Evolutionary conservation across 1,140 invertebrate species (phyloP).

Genomic region (Rhopalosiphum maidis): DNA sequence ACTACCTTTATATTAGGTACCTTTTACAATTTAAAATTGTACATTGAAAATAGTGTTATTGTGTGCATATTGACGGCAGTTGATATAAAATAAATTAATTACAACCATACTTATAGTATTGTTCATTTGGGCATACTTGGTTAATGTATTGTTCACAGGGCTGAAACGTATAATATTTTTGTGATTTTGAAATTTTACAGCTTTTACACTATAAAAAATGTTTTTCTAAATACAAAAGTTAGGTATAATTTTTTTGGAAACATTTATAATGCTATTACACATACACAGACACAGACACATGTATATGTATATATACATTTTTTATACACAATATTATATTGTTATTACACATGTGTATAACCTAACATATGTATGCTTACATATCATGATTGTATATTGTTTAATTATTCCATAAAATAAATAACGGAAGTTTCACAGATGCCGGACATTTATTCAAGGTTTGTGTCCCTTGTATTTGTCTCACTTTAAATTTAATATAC

Average conservation of each 20-base stretch:
- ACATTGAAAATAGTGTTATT: not conserved
- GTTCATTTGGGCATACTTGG: not conserved
- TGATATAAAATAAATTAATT: not conserved
- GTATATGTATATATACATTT: not conserved
- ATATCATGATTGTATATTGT: no score
- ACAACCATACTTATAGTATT: not conserved
- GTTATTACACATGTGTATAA: not conserved
- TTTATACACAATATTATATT: not conserved
- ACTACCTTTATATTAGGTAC: not conserved
- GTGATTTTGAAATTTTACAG: not conserved
- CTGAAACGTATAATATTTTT: not conserved
- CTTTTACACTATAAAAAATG: not conserved
- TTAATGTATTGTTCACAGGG: accelerated
- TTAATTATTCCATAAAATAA: no score
- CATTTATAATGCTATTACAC: not conserved
- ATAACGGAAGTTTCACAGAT: no score
- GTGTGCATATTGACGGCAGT: not conserved
- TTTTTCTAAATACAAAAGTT: not conserved
- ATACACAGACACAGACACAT: no score
- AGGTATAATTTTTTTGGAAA: not conserved
- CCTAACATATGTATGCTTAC: no score
- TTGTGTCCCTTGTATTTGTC: no score
- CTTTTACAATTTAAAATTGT: constrained; percentile 1
- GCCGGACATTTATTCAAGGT: no score
- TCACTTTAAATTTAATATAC: no score